Base-by-base conservation (phyloP, 1,140 invertebrate genomes). In the Drosophila takahashii region DNA sequence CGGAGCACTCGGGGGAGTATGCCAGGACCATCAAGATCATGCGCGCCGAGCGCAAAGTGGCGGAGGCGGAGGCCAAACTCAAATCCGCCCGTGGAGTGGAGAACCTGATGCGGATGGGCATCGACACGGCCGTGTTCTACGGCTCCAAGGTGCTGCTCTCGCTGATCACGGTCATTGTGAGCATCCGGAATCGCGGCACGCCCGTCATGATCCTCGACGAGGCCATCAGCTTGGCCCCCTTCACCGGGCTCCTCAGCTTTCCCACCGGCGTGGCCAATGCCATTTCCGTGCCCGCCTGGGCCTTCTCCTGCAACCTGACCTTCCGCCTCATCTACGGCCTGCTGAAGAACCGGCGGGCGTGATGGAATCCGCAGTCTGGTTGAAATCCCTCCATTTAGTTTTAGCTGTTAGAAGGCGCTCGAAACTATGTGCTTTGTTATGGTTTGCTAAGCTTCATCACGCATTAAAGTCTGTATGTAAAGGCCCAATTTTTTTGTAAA, bases 211-310 rank as follows among this genome's bases (percentile, higher is more conserved):
- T 90, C 11, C 85, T 91, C 32, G 67, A 80, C 11, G 59, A 91
- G n/a, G 54, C 41, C 16, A 79, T 92, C 16, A 89, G 75, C 47
- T 36, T 92, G 34, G 71, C 56, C 50, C 91, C 91, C 13, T 52
- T 92, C 36, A 56, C 51, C 1, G 86, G 85, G 0, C 37, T 92
- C 1, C 61, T 92, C 2, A 92, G 85, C 8, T 92, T 92, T 64
- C 91, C 91, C 18, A 90, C 90, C 10, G 89, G 89, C 16, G 60
- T 92, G 2, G 67, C 70, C 4, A 87, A 91, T 62, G 89, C 91
- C 1, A 70, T 92, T 44, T 92, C 91, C 0, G 89, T 91, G 51
- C 89, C 85, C 2, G 65, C 65, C 3, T 92, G 91, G 91, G 77
- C 81, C 0, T 79, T 92, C 9, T 90, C 90, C 3, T 92, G 90